Percentiles rank a stretch among this genome's conserved stretches.
Conservation (phyloP, 2,113 vertebrate species). For the Microcebus ravelobensis region DNA sequence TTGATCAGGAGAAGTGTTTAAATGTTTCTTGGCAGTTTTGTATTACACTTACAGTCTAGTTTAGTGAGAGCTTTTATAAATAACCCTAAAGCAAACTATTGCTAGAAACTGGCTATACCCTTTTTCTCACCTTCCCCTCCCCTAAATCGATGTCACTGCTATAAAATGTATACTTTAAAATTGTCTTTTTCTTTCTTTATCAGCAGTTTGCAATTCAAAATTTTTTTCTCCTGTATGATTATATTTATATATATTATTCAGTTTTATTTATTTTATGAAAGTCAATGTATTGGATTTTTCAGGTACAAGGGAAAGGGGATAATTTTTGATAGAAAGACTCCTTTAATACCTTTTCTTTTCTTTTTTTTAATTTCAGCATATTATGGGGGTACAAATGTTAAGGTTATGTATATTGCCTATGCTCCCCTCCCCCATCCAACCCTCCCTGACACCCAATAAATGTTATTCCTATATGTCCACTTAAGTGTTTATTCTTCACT, state of each 20-base stretch:
- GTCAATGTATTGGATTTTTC: too few species aligned
- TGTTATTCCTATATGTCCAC: too few species aligned
- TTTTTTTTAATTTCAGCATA: too few species aligned
- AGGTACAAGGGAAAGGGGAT: too few species aligned
- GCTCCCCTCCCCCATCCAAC: too few species aligned
- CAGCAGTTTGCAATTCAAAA: constrained; percentile 20
- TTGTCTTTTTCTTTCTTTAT: constrained; percentile 5
- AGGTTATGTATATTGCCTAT: too few species aligned
- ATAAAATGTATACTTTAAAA: constrained; percentile 67
- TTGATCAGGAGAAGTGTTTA: constrained; percentile 85
- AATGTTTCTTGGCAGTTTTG: constrained; percentile 83
- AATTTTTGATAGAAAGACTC: too few species aligned
- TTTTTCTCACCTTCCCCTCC: constrained; percentile 22
- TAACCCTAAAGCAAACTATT: constrained; percentile 84
- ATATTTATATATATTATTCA: not conserved
- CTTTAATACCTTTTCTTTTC: too few species aligned
- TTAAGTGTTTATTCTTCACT: not conserved
- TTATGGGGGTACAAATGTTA: too few species aligned
- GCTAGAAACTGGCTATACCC: constrained; percentile 67
- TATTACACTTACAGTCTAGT: constrained; percentile 83
- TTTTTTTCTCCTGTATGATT: not conserved
- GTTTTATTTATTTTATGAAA: not conserved
- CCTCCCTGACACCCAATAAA: too few species aligned
- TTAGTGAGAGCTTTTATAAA: constrained; percentile 85
- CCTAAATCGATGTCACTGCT: constrained; percentile 63